Evolutionary conservation across 1,140 invertebrate genomes (phyloP), one percentile per base, ranked within the genome.

Genomic region (Drosophila bocki): DNA sequence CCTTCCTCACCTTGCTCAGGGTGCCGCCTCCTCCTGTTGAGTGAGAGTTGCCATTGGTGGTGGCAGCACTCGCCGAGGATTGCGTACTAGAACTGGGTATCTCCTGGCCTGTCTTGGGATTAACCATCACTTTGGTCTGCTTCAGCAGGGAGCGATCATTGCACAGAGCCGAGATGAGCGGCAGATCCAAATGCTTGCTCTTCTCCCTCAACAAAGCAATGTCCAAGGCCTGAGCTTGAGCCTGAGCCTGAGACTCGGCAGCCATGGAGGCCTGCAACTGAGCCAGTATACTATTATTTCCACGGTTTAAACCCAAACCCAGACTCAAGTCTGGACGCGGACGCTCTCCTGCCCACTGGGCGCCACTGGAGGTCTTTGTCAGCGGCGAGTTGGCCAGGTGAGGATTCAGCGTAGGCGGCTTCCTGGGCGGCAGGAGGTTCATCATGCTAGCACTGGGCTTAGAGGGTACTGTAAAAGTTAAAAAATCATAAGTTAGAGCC

Each of bases 141-240:
- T 97, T 97, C 47, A 97, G 92, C 65, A 97, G 93, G 42, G 97
- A 97, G 33, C 96, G 94, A 92, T 98, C 97, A 91, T 98, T 98
- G 93, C 97, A 98, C 53, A 98, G 93, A 6, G 97, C 97, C 42
- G 97, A 96, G 84, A 98, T 98, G 33, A 98, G 93, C 15, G 97
- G 97, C 83, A 98, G 93, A 93, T 98, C 97, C 72, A 98, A 93
- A 82, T 97, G 96, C 75, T 96, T 96, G 93, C 97, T 97, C 93
- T 97, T 97, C 92, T 98, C 97, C 35, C 97, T 94, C 42, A 98
- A 93, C 45, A 96, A 95, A 70, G 95, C 95, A 68, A 97, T 97
- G 90, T 97, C 97, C 77, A 97, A 93, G 85, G 88, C 71, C 68
- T 84, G 90, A 6, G 88, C 70, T 61, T 70, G 81, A 8, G 65